A percentile compares a stretch with the other conserved stretches of the same genome.
Conservation (phyloP, 2,113 vertebrate genomes). For the Crotalus horridus region DNA sequence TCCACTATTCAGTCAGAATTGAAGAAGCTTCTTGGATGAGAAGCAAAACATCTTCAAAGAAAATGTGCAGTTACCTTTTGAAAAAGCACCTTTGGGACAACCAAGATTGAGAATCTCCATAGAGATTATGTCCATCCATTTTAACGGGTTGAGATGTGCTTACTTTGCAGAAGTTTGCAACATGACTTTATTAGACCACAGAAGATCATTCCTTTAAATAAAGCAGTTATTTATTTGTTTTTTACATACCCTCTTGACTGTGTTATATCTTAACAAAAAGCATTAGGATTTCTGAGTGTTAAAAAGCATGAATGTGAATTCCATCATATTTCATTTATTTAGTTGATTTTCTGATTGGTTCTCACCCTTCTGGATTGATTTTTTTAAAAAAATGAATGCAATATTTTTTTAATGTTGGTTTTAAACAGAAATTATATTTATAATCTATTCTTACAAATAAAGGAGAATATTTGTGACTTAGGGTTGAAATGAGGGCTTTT, state of each 20-base stretch:
- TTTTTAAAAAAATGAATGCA: background rate
- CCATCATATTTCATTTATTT: background rate
- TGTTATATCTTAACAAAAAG: background rate
- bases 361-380: background rate
- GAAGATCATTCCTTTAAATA: constrained; percentile 48
- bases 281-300: background rate
- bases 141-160: background rate
- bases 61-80: too few relatives aligned
- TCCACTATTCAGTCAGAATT: too few relatives aligned
- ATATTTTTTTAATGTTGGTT: background rate
- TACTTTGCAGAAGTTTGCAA: background rate
- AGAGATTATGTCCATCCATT: background rate
- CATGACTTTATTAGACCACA: constrained; percentile 39
- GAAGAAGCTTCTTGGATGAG: too few relatives aligned
- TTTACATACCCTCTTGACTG: constrained; percentile 8
- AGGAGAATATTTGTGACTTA: background rate
- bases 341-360: background rate
- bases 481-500: background rate
- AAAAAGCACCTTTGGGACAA: too few relatives aligned
- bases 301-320: background rate
- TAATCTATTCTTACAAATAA: background rate
- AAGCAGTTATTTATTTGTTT: constrained; percentile 4
- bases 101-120: too few relatives aligned
- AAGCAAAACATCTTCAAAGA: too few relatives aligned
- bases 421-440: background rate